phyloP scores from a whole-genome alignment of 1,140 invertebrate genomes.

The Pogonognathellus flavescens region DNA sequence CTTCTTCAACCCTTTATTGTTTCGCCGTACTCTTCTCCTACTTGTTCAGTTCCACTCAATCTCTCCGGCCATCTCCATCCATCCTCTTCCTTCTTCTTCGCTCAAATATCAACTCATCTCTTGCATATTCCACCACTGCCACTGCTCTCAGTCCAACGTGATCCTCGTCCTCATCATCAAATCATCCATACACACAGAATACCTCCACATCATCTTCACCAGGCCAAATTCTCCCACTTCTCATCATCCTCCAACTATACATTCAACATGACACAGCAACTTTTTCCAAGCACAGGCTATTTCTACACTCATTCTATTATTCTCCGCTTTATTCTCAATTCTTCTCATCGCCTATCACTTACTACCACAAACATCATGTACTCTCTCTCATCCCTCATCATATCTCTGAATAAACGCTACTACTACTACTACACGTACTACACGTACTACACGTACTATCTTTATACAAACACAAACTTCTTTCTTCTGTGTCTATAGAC shows the following conservation, averaged over 20 bases:
- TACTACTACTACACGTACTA: not conserved
- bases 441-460: too few species aligned
- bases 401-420: not conserved
- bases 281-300: not conserved
- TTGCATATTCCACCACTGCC: too few species aligned
- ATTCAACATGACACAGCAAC: conserved; percentile 25
- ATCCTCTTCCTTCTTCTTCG: not conserved
- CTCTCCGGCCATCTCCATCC: not conserved
- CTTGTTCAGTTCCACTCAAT: not conserved
- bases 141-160: too few species aligned
- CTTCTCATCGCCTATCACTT: not conserved
- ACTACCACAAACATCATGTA: too few species aligned
- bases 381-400: not conserved
- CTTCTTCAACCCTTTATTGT: conserved; percentile 1
- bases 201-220: not conserved
- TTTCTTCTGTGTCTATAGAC: too few species aligned
- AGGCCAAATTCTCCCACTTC: not conserved
- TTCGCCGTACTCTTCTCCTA: not conserved
- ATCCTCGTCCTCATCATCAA: too few species aligned
- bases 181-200: not conserved
- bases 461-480: too few species aligned
- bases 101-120: not conserved
- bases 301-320: not conserved
- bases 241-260: not conserved
- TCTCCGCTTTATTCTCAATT: not conserved